Percentiles rank a stretch among this genome's conserved stretches.
These are phyloP conservation scores for Pararge aegeria DNA, from an alignment of 1,140 invertebrate species.

Conservation along the genomic window DNA sequence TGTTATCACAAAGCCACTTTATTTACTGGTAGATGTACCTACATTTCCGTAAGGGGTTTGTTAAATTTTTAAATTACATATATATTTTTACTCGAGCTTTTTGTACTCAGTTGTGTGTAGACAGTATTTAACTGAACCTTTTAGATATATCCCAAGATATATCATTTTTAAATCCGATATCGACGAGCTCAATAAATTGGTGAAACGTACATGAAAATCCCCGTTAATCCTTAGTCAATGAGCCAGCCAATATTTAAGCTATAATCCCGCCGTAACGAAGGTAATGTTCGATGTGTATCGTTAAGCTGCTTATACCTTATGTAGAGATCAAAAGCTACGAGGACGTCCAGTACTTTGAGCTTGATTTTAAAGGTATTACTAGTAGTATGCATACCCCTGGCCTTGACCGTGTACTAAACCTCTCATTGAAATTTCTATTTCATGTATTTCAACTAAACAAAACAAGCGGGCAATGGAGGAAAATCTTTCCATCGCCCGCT, in stretches of 20 bases:
- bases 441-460: too few species aligned
- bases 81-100: background rate
- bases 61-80: too few species aligned
- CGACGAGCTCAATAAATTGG: background rate
- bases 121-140: background rate
- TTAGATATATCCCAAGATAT: background rate
- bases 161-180: background rate
- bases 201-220: background rate
- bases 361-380: background rate
- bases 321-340: background rate
- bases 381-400: too few species aligned
- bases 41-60: too few species aligned
- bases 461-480: too few species aligned
- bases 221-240: background rate
- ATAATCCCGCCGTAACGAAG: slow-evolving; percentile 8
- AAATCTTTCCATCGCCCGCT: too few species aligned
- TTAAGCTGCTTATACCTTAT: background rate
- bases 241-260: background rate
- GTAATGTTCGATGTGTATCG: background rate
- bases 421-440: too few species aligned
- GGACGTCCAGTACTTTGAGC: background rate
- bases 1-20: too few species aligned
- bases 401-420: too few species aligned
- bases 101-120: background rate
- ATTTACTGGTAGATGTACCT: too few species aligned